A percentile compares a stretch with the other conserved stretches of the same genome.
Conservation (phyloP, 2,113 vertebrate species). For the Rhegmatorhina hoffmannsi region DNA sequence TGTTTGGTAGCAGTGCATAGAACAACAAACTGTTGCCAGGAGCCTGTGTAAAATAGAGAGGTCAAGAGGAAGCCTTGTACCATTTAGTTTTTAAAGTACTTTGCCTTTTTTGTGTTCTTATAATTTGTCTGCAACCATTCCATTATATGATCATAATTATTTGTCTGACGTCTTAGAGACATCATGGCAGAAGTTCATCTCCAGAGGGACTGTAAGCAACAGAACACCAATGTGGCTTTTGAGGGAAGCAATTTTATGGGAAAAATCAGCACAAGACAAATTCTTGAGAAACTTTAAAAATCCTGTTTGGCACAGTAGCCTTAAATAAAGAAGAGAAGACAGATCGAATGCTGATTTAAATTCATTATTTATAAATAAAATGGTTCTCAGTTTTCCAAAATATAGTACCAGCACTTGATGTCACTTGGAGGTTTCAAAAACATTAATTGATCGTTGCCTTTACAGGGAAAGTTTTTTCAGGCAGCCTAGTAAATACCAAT, state of each 20-base stretch:
- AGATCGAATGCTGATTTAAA: neutral
- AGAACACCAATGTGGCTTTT: neutral
- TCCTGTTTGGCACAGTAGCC: neutral
- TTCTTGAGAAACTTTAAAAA: neutral
- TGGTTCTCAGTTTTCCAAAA: neutral
- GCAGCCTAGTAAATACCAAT: neutral
- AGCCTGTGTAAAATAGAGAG: neutral
- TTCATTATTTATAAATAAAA: slow-evolving; percentile 15
- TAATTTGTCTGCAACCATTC: neutral
- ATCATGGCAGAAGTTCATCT: neutral
- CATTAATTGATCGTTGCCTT: neutral
- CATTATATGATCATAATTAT: neutral
- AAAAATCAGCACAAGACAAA: neutral
- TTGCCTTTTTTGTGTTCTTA: neutral
- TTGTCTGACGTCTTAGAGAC: neutral
- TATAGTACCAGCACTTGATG: neutral
- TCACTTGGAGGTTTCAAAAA: neutral
- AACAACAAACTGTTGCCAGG: neutral
- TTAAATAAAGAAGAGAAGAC: neutral
- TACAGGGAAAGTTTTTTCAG: neutral
- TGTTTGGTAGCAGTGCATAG: neutral
- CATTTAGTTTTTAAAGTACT: neutral
- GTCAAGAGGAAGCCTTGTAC: neutral
- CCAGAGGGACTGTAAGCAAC: neutral
- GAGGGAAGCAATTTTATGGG: neutral